Conservation (phyloP, 2,888 invertebrate genomes). For the Thymelicus acteon region DNA sequence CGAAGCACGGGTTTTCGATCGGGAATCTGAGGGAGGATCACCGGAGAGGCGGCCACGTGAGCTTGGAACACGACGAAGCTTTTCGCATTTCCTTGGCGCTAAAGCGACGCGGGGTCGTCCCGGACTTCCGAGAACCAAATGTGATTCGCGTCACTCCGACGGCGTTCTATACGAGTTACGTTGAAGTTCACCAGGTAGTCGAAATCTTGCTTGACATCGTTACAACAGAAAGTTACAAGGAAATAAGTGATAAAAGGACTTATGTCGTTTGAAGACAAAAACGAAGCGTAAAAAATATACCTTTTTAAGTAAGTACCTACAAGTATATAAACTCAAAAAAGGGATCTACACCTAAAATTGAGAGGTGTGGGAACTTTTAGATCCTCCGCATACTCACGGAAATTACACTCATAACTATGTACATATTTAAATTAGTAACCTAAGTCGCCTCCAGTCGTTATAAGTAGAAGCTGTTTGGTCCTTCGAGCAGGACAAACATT, state of each 20-base stretch:
- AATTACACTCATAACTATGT: no score
- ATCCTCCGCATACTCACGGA: no score
- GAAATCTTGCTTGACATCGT: conserved; percentile 56
- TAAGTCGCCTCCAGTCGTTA: no score
- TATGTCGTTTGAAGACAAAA: conserved; percentile 47
- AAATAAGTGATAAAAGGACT: conserved; percentile 52
- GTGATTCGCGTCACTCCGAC: conserved; percentile 67
- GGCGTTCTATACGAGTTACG: conserved; percentile 69
- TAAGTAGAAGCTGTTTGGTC: no score
- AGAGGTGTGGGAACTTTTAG: no score
- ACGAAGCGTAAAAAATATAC: no score
- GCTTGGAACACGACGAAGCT: conserved; percentile 66
- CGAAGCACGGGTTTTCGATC: conserved; percentile 59
- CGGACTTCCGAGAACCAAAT: conserved; percentile 70
- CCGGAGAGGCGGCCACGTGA: conserved; percentile 69
- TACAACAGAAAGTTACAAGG: conserved; percentile 49
- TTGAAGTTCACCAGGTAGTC: conserved; percentile 65
- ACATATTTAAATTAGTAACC: no score
- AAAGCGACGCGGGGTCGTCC: conserved; percentile 61
- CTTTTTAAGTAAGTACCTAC: no score
- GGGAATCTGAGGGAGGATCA: conserved; percentile 64
- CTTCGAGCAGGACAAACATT: no score
- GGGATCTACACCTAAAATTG: no score
- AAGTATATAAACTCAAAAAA: no score
- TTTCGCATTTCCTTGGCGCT: conserved; percentile 67